Evolutionary conservation across 1,140 invertebrate genomes (phyloP).

Genomic region (Cotesia vestalis): DNA sequence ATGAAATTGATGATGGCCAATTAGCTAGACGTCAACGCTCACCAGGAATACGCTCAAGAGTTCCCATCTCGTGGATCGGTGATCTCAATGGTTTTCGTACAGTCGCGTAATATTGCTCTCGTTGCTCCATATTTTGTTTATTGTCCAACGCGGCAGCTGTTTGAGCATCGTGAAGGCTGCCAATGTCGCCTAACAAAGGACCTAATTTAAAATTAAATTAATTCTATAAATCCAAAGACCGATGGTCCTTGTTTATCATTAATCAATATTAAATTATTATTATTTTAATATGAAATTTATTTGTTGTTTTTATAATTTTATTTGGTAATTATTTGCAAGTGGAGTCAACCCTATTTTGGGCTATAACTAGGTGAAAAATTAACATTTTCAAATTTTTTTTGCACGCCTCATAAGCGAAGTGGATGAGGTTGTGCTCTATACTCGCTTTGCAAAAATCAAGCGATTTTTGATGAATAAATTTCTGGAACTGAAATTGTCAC

Average conservation of each 20-base stretch:
- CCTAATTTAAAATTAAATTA: slow-evolving; percentile 48
- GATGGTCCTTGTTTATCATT: background rate
- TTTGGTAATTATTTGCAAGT: too few species aligned
- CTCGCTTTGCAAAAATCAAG: too few species aligned
- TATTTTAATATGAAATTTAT: background rate
- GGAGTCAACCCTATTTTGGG: too few species aligned
- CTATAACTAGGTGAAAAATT: too few species aligned
- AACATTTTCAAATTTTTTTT: too few species aligned
- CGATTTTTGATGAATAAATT: too few species aligned
- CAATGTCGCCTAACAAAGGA: slow-evolving; percentile 62
- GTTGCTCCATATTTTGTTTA: slow-evolving; percentile 68
- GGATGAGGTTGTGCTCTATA: too few species aligned
- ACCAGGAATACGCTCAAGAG: slow-evolving; percentile 68
- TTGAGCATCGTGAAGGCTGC: slow-evolving; percentile 63
- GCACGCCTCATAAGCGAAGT: too few species aligned
- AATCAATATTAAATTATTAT: background rate
- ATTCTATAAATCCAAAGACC: slow-evolving; percentile 28
- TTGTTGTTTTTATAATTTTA: too few species aligned
- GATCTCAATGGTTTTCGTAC: slow-evolving; percentile 67
- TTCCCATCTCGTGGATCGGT: slow-evolving; percentile 64
- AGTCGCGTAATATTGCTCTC: slow-evolving; percentile 69
- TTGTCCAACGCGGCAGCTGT: slow-evolving; percentile 67
- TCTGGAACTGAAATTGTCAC: too few species aligned
- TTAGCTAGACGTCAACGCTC: slow-evolving; percentile 34
- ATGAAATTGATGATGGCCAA: background rate